Evolutionary conservation across 2,113 vertebrate genomes (phyloP), one percentile per base, ranked within the genome.

Genomic region (Ciconia maguari): DNA sequence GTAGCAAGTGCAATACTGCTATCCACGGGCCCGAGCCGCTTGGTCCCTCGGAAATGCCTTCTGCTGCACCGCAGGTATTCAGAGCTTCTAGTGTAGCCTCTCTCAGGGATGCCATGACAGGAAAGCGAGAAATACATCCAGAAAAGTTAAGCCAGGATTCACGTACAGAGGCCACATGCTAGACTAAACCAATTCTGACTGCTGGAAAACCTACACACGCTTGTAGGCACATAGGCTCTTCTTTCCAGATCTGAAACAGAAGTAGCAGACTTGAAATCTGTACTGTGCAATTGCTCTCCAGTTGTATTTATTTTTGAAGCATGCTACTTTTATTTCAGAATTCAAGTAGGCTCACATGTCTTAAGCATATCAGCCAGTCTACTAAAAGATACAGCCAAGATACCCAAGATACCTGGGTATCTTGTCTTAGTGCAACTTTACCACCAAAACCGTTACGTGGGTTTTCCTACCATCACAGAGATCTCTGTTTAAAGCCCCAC

Each of bases 1-100:
- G 36, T 4, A 60, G 58, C n/a, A 21, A 25, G 19, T 14, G 55
- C 61, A 7, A 5, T 3, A 1, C 49, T 70, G 61, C 25, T 20
- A 7, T 9, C 32, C n/a, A 6, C 38, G 16, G 20, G 62, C 27
- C 44, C 2, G 15, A 51, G 51, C 1, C 3, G 1, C 44, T 7
- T 6, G 7, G 16, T 51, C 38, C 46, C 41, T 41, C 2, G 1
- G 27, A 55, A 61, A 21, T 2, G 3, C 29, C 29, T 16, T 7
- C 74, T 64, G 30, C 79, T 34, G 61, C 62, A 6, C 34, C 80
- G 65, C 32, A 13, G 52, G 6, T 16, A 54, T 3, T 3, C 54
- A 61, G 52, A 85, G 41, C 61, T 74, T 44, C 57, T 7, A 6
- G 19, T 1, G 34, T 3, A 19, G 36, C 66, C 34, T 27, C 52